Evolutionary conservation across 2,888 invertebrate species (phyloP).

Genomic region (Mythimna lalbum): DNA sequence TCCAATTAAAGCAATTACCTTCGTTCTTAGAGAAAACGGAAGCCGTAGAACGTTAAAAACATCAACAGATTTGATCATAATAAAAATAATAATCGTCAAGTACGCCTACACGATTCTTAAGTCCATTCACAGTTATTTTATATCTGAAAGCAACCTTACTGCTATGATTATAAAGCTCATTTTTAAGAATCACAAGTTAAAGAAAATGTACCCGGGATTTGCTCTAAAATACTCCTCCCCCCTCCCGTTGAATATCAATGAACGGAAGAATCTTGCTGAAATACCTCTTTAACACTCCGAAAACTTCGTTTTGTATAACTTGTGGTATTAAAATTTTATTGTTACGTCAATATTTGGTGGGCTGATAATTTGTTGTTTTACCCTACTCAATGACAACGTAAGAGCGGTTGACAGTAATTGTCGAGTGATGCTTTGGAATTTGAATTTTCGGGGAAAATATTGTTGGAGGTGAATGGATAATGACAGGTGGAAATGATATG

Average conservation of each 20-base stretch:
- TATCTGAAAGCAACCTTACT: neutral
- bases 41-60: neutral
- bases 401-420: conserved; percentile 9
- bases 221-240: neutral
- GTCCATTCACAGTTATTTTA: neutral
- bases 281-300: conserved; percentile 8
- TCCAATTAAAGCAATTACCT: neutral
- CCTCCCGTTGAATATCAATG: conserved; percentile 37
- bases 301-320: conserved; percentile 24
- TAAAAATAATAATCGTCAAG: conserved; percentile 22
- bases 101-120: conserved; percentile 17
- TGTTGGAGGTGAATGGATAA: neutral
- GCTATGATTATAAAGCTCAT: neutral
- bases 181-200: neutral
- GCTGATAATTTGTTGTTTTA: conserved; percentile 32
- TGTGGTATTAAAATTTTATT: conserved; percentile 48
- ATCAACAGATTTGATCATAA: conserved; percentile 14
- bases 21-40: conserved; percentile 6
- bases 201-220: neutral
- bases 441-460: neutral
- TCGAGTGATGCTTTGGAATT: neutral
- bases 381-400: conserved; percentile 27
- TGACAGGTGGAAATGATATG: neutral
- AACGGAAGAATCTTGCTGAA: conserved; percentile 13
- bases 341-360: conserved; percentile 34